Base-by-base conservation (phyloP, 2,797 vertebrate species). In the Eulemur rubriventer region DNA sequence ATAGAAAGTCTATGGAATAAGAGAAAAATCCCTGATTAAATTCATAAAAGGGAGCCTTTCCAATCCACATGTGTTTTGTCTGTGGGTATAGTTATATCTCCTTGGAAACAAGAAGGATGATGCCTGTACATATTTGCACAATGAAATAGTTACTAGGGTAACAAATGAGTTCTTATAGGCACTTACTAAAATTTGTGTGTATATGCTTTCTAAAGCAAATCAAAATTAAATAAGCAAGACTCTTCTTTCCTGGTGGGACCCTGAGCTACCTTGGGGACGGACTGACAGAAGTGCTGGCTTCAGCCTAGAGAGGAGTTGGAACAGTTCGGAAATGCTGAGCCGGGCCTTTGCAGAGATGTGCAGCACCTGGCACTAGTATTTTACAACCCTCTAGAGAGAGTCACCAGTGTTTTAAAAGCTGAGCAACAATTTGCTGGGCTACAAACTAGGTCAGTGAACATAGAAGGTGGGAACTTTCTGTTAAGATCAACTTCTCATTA, bases 371-470 rank as follows among this genome's bases (percentile, higher is more conserved):
- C 84, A 22, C 75, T 46, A 67, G 95, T 28, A 50, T 78, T 91
- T 96, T 91, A 94, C 95, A 88, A 50, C 73, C 73, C 97, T 69
- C 95, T 33, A 16, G 97, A 94, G 97, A 95, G 78, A 92, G 92
- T 86, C 92, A 48, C 93, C 63, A 75, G 84, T 76, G 69, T 88
- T 95, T 97, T 78, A 88, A 65, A 95, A 96, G 96, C 97, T 97
- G 96, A 97, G 63, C 95, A 95, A 91, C 92, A 94, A 94, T 84
- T 97, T 92, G 84, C 96, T 92, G 41, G 69, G 30, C 88, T 97
- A 52, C 85, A 92, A 98, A 97, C 38, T 96, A 97, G 97, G 97
- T 97, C 97, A 96, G 46, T 48, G 94, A 93, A 38, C 46, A 41
- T 13, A 67, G 80, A 96, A 79, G 87, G 91, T 92, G 69, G 81